Percentiles rank a stretch among this genome's conserved stretches.
phyloP scores from a whole-genome alignment of 2,113 vertebrate species.

The Antennarius striatus region DNA sequence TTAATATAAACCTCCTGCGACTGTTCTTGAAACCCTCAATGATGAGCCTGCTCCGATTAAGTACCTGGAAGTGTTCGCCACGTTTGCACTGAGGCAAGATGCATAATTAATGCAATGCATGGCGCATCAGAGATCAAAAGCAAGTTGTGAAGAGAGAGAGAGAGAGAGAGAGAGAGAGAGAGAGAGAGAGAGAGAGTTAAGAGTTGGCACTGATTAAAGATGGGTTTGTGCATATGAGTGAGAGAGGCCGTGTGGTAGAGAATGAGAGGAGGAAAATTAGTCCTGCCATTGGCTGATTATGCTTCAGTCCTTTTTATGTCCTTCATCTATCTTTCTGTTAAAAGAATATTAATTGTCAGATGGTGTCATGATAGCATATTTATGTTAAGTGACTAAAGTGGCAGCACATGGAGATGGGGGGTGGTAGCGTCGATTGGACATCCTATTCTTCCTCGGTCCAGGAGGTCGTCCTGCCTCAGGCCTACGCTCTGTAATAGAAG shows the following conservation, averaged over 20 bases:
- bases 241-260: neutral
- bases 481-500: slow-evolving; percentile 74
- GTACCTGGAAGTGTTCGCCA: slow-evolving; percentile 69
- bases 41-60: slow-evolving; percentile 55
- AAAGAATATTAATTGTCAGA: slow-evolving; percentile 23
- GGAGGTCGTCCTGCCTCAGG: slow-evolving; percentile 64
- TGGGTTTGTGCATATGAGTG: slow-evolving; percentile 29
- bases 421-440: slow-evolving; percentile 19
- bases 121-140: slow-evolving; percentile 78
- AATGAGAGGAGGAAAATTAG: neutral
- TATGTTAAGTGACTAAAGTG: slow-evolving; percentile 44
- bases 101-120: slow-evolving; percentile 79
- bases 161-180: slow-evolving; percentile 59
- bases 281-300: slow-evolving; percentile 9
- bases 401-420: neutral
- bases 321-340: slow-evolving; percentile 23
- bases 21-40: slow-evolving; percentile 60
- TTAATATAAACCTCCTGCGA: slow-evolving; percentile 50
- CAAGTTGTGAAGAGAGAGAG: slow-evolving; percentile 36
- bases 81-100: slow-evolving; percentile 66
- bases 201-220: slow-evolving; percentile 66
- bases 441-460: slow-evolving; percentile 49
- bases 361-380: slow-evolving; percentile 6
- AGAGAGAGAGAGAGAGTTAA: slow-evolving; percentile 54
- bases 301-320: neutral